Conservation (phyloP, 92 coral and sea anemone genomes). For the Hydrozoanthus gracilis region DNA sequence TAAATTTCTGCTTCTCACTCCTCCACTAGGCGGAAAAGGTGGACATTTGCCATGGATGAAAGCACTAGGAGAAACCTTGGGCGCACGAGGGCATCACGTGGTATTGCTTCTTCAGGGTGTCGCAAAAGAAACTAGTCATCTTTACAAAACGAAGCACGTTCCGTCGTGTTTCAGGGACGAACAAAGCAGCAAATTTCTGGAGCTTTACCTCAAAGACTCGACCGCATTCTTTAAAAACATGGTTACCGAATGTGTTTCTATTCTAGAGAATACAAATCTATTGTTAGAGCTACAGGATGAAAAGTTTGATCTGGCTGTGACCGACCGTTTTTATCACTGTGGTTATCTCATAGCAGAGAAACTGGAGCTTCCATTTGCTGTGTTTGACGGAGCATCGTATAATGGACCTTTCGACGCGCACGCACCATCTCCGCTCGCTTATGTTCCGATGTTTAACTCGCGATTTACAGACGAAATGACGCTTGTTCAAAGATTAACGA, state of each 20-base stretch:
- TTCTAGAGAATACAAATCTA: background rate
- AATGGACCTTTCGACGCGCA: conserved; percentile 32
- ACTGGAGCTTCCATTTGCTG: conserved; percentile 36
- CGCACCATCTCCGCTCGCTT: conserved; percentile 41
- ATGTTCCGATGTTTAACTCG: conserved; percentile 41
- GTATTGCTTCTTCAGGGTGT: conserved; percentile 28
- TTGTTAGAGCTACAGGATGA: conserved; percentile 16
- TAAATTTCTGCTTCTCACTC: conserved; percentile 31
- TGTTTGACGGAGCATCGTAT: conserved; percentile 39
- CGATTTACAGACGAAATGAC: conserved; percentile 40
- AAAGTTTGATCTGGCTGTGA: conserved; percentile 25
- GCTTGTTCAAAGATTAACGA: conserved; percentile 4
- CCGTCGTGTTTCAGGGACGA: conserved; percentile 34
- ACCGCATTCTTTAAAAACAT: conserved; percentile 19
- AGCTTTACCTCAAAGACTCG: conserved; percentile 32
- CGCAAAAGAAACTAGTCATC: background rate
- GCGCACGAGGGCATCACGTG: conserved; percentile 20
- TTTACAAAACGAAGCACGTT: conserved; percentile 18
- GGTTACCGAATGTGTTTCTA: conserved; percentile 35
- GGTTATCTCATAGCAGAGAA: conserved; percentile 35
- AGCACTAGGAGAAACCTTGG: background rate
- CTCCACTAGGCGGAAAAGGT: conserved; percentile 38
- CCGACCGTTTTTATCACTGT: conserved; percentile 37
- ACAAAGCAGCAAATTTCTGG: conserved; percentile 13
- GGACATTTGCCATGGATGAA: conserved; percentile 46